Percentiles rank a stretch among this genome's conserved stretches.
phyloP scores from a whole-genome alignment of 2,888 invertebrate species.

The Cheilosia impressa region DNA sequence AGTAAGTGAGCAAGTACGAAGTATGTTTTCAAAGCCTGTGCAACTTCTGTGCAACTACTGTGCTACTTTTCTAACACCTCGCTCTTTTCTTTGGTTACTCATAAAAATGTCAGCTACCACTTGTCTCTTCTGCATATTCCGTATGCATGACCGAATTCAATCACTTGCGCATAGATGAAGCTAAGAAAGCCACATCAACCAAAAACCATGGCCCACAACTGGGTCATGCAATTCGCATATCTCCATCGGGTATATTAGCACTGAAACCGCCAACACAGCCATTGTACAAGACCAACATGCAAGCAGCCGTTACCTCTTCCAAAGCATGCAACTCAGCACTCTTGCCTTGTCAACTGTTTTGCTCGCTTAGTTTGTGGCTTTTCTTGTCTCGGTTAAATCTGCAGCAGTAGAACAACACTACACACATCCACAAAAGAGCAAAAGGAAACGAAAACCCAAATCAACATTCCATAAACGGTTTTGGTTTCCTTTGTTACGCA shows the following conservation, averaged over 20 bases:
- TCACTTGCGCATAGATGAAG: neutral
- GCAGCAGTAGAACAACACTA: constrained; percentile 6
- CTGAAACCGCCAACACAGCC: constrained; percentile 2
- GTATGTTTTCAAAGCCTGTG: too few relatives aligned
- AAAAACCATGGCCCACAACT: constrained; percentile 3
- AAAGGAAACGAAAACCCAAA: constrained; percentile 55
- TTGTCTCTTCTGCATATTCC: too few relatives aligned
- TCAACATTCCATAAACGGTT: constrained; percentile 57
- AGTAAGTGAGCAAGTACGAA: too few relatives aligned
- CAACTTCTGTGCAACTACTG: too few relatives aligned
- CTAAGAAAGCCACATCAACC: constrained; percentile 8
- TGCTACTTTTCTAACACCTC: too few relatives aligned
- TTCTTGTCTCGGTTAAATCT: neutral
- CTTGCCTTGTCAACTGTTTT: constrained; percentile 41
- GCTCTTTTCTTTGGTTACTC: too few relatives aligned
- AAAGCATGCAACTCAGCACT: constrained; percentile 28
- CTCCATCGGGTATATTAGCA: constrained; percentile 6
- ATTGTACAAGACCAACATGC: constrained; percentile 9
- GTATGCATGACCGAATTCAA: too few relatives aligned
- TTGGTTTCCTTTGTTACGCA: constrained; percentile 62
- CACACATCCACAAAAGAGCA: constrained; percentile 2
- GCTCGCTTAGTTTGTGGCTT: constrained; percentile 35
- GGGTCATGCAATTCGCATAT: constrained; percentile 33
- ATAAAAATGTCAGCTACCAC: too few relatives aligned
- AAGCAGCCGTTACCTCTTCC: neutral